Percentiles rank a stretch among this genome's conserved stretches.
These are phyloP conservation scores for Trichonephila clavipes DNA, from an alignment of 1,140 invertebrate species.

Conservation along the genomic window DNA sequence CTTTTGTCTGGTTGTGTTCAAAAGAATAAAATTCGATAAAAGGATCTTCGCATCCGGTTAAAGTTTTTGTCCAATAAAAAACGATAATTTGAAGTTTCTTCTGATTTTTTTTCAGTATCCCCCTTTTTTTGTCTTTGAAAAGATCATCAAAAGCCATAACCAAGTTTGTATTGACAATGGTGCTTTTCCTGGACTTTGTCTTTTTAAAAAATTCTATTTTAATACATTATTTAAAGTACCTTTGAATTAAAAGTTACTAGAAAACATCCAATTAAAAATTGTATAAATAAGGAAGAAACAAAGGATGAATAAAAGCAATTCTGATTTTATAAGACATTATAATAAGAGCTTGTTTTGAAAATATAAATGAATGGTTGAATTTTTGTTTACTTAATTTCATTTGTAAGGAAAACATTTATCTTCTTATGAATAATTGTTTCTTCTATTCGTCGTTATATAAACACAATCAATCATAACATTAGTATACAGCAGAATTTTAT, in stretches of 20 bases:
- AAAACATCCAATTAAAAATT: background rate
- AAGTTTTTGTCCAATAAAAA: conserved; percentile 1
- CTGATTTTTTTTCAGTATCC: background rate
- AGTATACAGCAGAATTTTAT: no score
- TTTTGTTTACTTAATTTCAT: no score
- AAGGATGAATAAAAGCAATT: no score
- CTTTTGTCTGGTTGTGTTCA: conserved; percentile 32
- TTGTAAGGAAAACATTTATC: no score
- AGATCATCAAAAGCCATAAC: conserved; percentile 28
- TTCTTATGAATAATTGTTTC: no score
- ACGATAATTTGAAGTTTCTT: conserved; percentile 26
- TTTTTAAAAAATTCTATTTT: background rate
- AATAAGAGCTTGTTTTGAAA: no score
- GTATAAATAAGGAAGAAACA: background rate
- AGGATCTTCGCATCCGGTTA: conserved; percentile 24
- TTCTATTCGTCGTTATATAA: no score
- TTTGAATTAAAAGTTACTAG: background rate
- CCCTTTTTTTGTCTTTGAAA: background rate
- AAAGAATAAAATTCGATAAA: conserved; percentile 53
- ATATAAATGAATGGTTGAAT: no score
- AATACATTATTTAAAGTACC: background rate
- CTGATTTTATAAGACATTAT: no score
- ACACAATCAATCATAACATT: no score
- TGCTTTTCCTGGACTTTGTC: background rate
- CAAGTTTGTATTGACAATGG: background rate